Base-by-base conservation (phyloP, 2,113 vertebrate genomes). In the Dermatemys mawii region DNA sequence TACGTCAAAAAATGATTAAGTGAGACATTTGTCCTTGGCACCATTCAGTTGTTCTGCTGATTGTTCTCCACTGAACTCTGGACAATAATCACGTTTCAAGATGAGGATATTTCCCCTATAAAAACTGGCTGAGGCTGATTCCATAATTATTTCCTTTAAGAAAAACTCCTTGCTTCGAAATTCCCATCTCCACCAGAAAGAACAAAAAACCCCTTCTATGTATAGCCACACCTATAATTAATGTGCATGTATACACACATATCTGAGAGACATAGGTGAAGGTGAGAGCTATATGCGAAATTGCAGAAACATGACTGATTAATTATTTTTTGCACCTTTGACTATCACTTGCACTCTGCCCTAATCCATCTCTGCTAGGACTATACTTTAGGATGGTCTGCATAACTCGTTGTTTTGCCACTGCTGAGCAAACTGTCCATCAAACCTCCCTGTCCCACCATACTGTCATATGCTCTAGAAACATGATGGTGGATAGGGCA, bases 121-220 rank as follows among this genome's bases (percentile, higher is more conserved):
- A 26, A 90, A 93, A 91, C 0, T 8, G 51, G 21, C 51, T 50
- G 14, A 50, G 16, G 46, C 26, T 80, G 88, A 44, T 46, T 51
- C 55, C n/a, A 82, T 88, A 87, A 91, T 88, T 94, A 78, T 53
- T 82, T 93, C 53, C 54, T 86, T 44, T 81, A 84, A 51, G 90
- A 53, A 70, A 84, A 51, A 8, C 41, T 29, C 11, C 14, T 60
- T 90, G 60, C 80, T 63, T 90, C 82, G 81, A 94, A 91, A 95
- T 84, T 78, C 57, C 83, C 12, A 9, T 12, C 54, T 87, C 54
- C 79, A 76, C 29, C 44, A 91, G 87, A 89, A 90, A 85, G 0
- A 53, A 26, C 1, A 1, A 75, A 92, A 78, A 35, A 46, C 4
- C 27, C n/a, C n/a, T n/a, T 53, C 6, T 14, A 19, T 81, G 16